Conservation (phyloP, 2,888 invertebrate species). For the Physocephala rufipes region DNA sequence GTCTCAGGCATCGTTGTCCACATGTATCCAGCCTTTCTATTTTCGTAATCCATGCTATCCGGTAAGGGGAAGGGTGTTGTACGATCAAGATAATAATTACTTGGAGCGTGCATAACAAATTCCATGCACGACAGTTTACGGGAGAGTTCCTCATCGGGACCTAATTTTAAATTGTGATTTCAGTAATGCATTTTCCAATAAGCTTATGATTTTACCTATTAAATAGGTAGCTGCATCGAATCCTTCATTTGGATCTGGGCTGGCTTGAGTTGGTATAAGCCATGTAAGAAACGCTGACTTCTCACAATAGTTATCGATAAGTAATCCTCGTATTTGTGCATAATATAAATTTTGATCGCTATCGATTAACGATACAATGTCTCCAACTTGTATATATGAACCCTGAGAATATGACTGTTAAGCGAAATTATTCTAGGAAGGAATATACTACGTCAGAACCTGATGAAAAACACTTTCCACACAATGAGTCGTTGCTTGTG, state of each 20-base stretch:
- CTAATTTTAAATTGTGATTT: slow-evolving; percentile 54
- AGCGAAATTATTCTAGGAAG: background rate
- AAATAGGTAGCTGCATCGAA: slow-evolving; percentile 92
- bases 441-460: slow-evolving; percentile 60
- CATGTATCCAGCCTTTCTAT: slow-evolving; percentile 70
- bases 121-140: slow-evolving; percentile 87
- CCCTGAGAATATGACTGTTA: slow-evolving; percentile 39
- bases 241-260: slow-evolving; percentile 78
- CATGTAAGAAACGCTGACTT: slow-evolving; percentile 93
- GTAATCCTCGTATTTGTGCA: slow-evolving; percentile 87
- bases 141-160: slow-evolving; percentile 90
- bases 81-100: slow-evolving; percentile 84
- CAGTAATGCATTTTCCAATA: background rate
- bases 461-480: slow-evolving; percentile 80
- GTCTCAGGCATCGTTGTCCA: slow-evolving; percentile 71
- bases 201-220: slow-evolving; percentile 70
- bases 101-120: slow-evolving; percentile 93
- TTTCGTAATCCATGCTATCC: slow-evolving; percentile 65
- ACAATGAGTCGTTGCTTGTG: slow-evolving; percentile 83
- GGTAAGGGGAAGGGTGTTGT: slow-evolving; percentile 79
- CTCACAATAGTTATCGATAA: slow-evolving; percentile 92
- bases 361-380: slow-evolving; percentile 87
- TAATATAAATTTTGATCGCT: slow-evolving; percentile 81
- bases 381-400: slow-evolving; percentile 87
- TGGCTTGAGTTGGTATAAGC: slow-evolving; percentile 86